Evolutionary conservation across 2,797 vertebrate genomes (phyloP), one percentile per base, ranked within the genome.

Genomic region (Notolepis coatsorum): DNA sequence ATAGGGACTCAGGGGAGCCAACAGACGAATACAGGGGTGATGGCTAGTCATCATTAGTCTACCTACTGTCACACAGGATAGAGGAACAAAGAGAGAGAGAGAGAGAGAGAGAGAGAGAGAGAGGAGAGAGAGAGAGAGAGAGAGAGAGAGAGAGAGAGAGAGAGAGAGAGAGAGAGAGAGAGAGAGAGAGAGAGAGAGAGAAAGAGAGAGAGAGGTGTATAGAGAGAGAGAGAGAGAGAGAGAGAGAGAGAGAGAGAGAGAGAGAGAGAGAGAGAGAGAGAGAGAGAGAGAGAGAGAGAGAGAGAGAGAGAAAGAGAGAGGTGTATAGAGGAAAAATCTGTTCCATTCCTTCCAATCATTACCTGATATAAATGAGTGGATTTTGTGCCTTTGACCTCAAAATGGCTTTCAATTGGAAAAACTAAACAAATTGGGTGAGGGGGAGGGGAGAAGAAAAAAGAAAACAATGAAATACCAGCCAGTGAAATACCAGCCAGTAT

Each of bases 291-390:
- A 56, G 20, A 51, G 21, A 52, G 17, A 20, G 41, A 43, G 17
- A 51, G 46, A 13, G 25, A 7, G 23, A 17, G 52, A 2, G 31
- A 8, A 38, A 23, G 27, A 27, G 4, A 5, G n/a, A 0, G 15
- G 9, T n/a, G 13, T 5, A 41, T 0, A 20, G 7, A 39, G 13
- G 7, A 15, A 41, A 17, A 13, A 50, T 46, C 27, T 28, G 57
- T 52, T 38, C 50, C 48, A 49, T 78, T 73, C 72, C 74, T 77
- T 77, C 65, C 67, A 67, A 21, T 80, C 71, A 75, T 84, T 81
- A 84, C 50, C 65, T 52, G 70, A 59, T 20, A 61, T 28, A 63
- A 74, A 68, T 41, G 7, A 2, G 17, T 13, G 37, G 38, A 8
- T 41, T 41, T 41, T 15, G n/a, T 64, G 71, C 53, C n/a, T n/a